These are phyloP conservation scores for Aphaenogaster floridana DNA, from an alignment of 1,140 invertebrate species.

Conservation along the genomic window DNA sequence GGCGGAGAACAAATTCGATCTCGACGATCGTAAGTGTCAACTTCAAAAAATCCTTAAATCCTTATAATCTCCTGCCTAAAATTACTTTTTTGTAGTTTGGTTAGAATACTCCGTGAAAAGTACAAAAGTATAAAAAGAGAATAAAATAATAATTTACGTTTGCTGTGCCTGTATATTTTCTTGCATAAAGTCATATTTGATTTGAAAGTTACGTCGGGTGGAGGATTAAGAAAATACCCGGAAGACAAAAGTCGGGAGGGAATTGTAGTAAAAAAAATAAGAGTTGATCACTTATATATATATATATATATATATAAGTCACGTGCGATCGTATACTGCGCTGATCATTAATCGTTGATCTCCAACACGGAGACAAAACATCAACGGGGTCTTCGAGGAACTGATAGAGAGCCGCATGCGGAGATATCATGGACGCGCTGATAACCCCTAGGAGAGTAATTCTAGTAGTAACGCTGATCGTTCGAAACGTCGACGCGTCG, in stretches of 20 bases:
- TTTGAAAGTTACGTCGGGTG: not conserved
- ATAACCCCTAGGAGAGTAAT: slow-evolving; percentile 80
- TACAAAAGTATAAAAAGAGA: not conserved
- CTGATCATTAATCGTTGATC: slow-evolving; percentile 68
- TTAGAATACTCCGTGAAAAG: not conserved
- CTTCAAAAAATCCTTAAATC: not conserved
- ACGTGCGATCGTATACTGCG: slow-evolving; percentile 64
- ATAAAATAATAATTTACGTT: not conserved
- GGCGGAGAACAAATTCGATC: slow-evolving; percentile 81
- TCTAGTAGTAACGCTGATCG: slow-evolving; percentile 59
- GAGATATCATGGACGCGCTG: slow-evolving; percentile 64
- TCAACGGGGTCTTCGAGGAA: slow-evolving; percentile 70
- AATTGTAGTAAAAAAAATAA: slow-evolving; percentile 13
- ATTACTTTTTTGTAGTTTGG: not conserved
- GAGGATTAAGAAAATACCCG: not conserved
- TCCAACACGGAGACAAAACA: slow-evolving; percentile 78
- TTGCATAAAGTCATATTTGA: not conserved
- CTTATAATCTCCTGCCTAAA: not conserved
- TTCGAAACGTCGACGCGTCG: slow-evolving; percentile 41
- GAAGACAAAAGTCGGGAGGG: not conserved
- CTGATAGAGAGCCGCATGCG: slow-evolving; percentile 62
- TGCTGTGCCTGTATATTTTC: not conserved
- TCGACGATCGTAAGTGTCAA: slow-evolving; percentile 81
- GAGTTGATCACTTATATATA: not conserved
- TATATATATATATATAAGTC: slow-evolving; percentile 25